phyloP scores from a whole-genome alignment of 1,140 invertebrate species.

The Anadara kagoshimensis region DNA sequence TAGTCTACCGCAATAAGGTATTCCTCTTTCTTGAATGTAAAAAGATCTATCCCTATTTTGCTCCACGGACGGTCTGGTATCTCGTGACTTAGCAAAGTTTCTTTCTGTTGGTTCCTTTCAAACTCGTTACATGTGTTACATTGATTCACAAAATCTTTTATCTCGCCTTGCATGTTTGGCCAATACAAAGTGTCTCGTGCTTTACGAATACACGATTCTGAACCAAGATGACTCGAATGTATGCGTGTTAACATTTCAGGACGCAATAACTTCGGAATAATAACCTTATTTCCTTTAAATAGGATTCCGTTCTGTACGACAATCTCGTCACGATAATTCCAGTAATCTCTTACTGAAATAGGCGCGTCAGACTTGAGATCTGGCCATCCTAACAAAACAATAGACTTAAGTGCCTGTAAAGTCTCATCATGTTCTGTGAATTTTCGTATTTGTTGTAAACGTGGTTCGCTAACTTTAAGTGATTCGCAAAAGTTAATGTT shows the following conservation, averaged over 20 bases:
- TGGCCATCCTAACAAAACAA: constrained; percentile 27
- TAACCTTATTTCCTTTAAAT: constrained; percentile 38
- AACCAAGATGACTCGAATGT: constrained; percentile 45
- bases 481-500: too few relatives aligned
- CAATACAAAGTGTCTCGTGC: constrained; percentile 45
- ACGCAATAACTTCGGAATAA: constrained; percentile 34
- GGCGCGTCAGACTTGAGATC: constrained; percentile 3
- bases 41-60: constrained; percentile 22
- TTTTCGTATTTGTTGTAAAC: background rate
- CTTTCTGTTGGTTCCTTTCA: constrained; percentile 3
- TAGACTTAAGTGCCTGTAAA: background rate
- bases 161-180: constrained; percentile 47
- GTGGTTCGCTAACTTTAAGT: constrained; percentile 11
- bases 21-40: constrained; percentile 9
- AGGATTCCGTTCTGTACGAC: constrained; percentile 48
- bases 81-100: constrained; percentile 30
- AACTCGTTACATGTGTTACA: constrained; percentile 39
- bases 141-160: constrained; percentile 25
- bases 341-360: constrained; percentile 24
- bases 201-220: constrained; percentile 42
- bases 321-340: constrained; percentile 32
- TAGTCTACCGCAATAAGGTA: constrained; percentile 19
- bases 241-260: constrained; percentile 31
- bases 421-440: constrained; percentile 11
- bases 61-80: constrained; percentile 21